These are phyloP conservation scores for Synanceia verrucosa DNA, from an alignment of 2,797 vertebrate genomes.

Conservation along the genomic window DNA sequence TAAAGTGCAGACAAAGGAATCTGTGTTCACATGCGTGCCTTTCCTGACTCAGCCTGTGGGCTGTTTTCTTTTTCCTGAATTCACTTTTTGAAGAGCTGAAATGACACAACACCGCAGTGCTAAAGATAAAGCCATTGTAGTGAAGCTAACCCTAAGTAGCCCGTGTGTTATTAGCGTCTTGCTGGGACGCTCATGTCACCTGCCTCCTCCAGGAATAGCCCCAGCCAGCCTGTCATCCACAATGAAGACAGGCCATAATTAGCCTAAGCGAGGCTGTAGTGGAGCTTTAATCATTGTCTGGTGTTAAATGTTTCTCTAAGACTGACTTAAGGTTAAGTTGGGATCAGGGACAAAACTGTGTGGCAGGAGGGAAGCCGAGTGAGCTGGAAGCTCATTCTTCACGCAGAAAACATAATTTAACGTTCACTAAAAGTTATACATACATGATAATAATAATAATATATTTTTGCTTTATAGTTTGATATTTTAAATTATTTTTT, in stretches of 20 bases:
- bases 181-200: conserved; percentile 1
- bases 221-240: conserved; percentile 1
- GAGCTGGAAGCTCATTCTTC: not conserved
- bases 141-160: conserved; percentile 31
- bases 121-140: not conserved
- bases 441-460: too few species aligned
- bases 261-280: conserved; percentile 18
- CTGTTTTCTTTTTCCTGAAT: not conserved
- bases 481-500: not conserved
- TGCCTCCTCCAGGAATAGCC: conserved; percentile 45
- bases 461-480: not conserved
- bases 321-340: conserved; percentile 27
- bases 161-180: conserved; percentile 30
- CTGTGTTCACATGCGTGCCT: not conserved
- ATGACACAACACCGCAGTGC: not conserved
- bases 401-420: not conserved
- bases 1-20: not conserved
- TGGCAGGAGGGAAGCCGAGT: not conserved
- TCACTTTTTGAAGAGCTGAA: not conserved
- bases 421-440: not conserved
- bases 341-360: conserved; percentile 29
- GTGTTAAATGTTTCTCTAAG: conserved; percentile 14
- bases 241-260: conserved; percentile 19
- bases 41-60: not conserved
- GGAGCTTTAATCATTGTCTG: conserved; percentile 40